A percentile compares a stretch with the other conserved stretches of the same genome.
Evolutionary conservation across 1,140 invertebrate genomes (phyloP).

Genomic region (Hermetia illucens): DNA sequence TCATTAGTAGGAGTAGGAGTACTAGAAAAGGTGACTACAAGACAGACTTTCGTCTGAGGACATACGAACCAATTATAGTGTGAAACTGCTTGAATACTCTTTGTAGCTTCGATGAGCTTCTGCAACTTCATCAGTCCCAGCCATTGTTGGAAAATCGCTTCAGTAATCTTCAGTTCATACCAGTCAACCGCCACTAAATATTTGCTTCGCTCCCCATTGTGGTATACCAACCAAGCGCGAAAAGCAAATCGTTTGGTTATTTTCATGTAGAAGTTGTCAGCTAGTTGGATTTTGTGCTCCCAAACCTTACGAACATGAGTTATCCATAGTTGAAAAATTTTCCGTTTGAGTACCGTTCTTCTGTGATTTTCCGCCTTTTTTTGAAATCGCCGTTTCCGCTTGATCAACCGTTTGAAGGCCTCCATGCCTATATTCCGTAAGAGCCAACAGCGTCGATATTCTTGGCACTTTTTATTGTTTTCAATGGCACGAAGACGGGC

Average conservation of each 20-base stretch:
- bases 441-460: constrained; percentile 39
- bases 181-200: constrained; percentile 45
- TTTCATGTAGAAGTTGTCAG: constrained; percentile 32
- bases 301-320: constrained; percentile 32
- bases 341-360: constrained; percentile 31
- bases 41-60: too few species aligned
- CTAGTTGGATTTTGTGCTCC: constrained; percentile 30
- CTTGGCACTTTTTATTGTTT: constrained; percentile 37
- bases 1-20: too few species aligned
- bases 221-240: constrained; percentile 28
- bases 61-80: constrained; percentile 37
- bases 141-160: constrained; percentile 36
- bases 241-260: constrained; percentile 29
- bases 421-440: constrained; percentile 34
- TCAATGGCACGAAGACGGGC: constrained; percentile 35
- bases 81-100: constrained; percentile 33
- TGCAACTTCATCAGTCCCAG: constrained; percentile 27
- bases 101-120: constrained; percentile 31
- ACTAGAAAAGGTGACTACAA: too few species aligned
- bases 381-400: constrained; percentile 34
- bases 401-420: constrained; percentile 33
- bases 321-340: constrained; percentile 35
- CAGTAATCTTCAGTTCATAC: constrained; percentile 38
- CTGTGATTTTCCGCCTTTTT: constrained; percentile 33
- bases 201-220: constrained; percentile 31